Percentiles rank a stretch among this genome's conserved stretches.
These are phyloP conservation scores for Scolopax rusticola DNA, from an alignment of 2,797 vertebrate species.

Conservation along the genomic window DNA sequence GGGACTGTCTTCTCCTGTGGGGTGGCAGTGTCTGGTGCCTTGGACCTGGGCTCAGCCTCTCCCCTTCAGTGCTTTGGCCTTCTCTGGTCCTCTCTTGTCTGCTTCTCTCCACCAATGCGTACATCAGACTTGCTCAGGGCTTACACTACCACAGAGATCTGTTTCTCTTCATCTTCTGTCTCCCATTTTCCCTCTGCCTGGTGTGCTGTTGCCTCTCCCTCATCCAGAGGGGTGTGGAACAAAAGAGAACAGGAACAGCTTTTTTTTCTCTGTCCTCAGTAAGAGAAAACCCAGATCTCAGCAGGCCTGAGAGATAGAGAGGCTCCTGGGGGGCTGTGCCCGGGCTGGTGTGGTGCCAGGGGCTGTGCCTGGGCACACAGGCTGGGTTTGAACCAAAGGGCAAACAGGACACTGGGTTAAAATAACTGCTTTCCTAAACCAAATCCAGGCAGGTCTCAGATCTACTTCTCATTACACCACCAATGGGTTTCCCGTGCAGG, in stretches of 20 bases:
- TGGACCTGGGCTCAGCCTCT: background rate
- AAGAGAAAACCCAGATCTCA: background rate
- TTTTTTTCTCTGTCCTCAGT: background rate
- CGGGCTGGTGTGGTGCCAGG: fast-evolving
- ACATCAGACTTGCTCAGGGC: background rate
- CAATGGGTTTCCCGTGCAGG: background rate
- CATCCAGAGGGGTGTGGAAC: background rate
- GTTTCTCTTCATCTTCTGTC: background rate
- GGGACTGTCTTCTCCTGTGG: fast-evolving
- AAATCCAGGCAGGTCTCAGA: background rate
- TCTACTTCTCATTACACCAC: background rate
- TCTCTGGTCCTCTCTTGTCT: background rate
- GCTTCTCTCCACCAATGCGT: fast-evolving
- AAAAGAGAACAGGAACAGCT: background rate
- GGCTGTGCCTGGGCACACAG: background rate
- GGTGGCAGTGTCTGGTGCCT: background rate
- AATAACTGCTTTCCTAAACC: background rate
- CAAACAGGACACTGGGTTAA: background rate
- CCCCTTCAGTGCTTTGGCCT: background rate
- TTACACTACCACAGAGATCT: fast-evolving
- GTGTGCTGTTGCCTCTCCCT: background rate
- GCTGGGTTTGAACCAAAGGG: background rate
- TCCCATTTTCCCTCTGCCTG: background rate
- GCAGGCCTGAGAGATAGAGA: background rate
- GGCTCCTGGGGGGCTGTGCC: background rate